Percentiles rank a stretch among this genome's conserved stretches.
Evolutionary conservation across 2,113 vertebrate species (phyloP).

Genomic region (Rhea pennata): DNA sequence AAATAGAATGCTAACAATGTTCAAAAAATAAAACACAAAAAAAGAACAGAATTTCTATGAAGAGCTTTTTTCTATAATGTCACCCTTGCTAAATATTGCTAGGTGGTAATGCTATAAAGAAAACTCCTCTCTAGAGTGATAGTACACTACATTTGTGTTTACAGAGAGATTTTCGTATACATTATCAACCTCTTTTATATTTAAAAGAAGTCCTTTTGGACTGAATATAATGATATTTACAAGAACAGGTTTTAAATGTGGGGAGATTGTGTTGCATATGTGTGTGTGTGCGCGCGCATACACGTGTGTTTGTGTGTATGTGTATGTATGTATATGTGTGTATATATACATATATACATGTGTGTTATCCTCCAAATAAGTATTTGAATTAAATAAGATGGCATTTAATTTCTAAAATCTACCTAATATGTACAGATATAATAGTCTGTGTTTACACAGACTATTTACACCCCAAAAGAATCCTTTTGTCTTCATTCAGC

Average conservation of each 20-base stretch:
- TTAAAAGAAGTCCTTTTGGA: slow-evolving; percentile 10
- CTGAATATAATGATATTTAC: not conserved
- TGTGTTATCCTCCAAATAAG: not conserved
- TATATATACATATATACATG: not conserved
- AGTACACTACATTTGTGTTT: not conserved
- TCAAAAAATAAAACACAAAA: not conserved
- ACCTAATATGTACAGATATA: not conserved
- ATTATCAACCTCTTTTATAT: not conserved
- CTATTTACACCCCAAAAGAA: not conserved
- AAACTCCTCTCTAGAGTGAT: not conserved
- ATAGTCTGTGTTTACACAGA: not conserved
- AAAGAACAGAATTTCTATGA: not conserved
- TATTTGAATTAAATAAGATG: not conserved
- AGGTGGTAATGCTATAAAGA: not conserved
- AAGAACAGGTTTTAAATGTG: not conserved
- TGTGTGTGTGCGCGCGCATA: no score
- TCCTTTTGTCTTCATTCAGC: not conserved
- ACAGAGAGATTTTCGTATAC: not conserved
- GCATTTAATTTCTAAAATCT: slow-evolving; percentile 14
- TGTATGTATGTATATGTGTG: not conserved
- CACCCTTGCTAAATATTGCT: not conserved
- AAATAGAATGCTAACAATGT: not conserved
- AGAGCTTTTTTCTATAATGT: not conserved
- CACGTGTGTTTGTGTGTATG: not conserved
- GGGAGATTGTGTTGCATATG: not conserved